These are phyloP conservation scores for Drosophila borealis DNA, from an alignment of 2,888 invertebrate species.

Conservation along the genomic window DNA sequence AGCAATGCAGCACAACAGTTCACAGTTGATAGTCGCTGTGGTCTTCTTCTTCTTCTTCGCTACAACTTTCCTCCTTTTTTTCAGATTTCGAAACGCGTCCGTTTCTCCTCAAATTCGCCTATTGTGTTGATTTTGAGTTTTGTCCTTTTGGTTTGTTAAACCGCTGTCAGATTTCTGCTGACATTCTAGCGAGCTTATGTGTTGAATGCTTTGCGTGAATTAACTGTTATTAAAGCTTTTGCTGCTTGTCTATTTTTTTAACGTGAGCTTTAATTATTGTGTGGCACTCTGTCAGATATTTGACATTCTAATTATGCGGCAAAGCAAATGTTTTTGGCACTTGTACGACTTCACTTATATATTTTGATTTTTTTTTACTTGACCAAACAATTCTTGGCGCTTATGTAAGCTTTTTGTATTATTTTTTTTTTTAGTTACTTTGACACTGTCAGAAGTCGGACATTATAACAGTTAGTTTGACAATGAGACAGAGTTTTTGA, in stretches of 20 bases:
- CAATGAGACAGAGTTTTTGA: constrained; percentile 12
- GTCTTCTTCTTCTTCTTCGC: neutral
- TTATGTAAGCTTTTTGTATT: constrained; percentile 23
- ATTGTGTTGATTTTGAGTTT: neutral
- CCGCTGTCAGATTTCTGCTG: constrained; percentile 70
- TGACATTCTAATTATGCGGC: constrained; percentile 63
- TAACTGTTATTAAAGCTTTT: constrained; percentile 18
- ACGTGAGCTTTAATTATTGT: constrained; percentile 24
- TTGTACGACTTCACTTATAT: constrained; percentile 41
- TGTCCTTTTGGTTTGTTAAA: constrained; percentile 39
- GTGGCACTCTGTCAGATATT: constrained; percentile 65
- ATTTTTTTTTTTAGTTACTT: constrained; percentile 8
- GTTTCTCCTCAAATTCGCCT: neutral
- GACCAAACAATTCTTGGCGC: constrained; percentile 11
- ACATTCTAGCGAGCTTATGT: constrained; percentile 52
- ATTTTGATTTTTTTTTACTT: constrained; percentile 4
- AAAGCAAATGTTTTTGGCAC: constrained; percentile 41
- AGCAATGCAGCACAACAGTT: too few relatives aligned
- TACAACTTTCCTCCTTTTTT: neutral
- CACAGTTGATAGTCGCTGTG: neutral
- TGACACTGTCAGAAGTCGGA: constrained; percentile 68
- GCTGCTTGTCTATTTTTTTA: constrained; percentile 8
- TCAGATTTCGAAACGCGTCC: neutral
- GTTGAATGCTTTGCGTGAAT: constrained; percentile 26
- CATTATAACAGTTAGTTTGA: constrained; percentile 43